These are phyloP conservation scores for Paratrypauchen microcephalus DNA, from an alignment of 2,797 vertebrate species.

Conservation along the genomic window DNA sequence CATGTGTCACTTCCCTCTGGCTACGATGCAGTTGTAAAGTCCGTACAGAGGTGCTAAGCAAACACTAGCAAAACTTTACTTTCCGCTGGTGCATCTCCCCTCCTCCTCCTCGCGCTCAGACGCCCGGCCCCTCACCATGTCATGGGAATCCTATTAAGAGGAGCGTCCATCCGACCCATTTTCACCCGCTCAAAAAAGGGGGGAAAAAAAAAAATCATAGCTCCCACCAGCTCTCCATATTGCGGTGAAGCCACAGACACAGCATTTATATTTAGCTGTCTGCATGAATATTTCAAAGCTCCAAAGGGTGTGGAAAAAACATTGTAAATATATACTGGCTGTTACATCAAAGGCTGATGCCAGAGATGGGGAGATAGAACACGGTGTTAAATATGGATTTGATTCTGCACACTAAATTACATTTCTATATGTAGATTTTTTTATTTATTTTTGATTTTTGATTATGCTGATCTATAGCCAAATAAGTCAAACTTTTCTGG, in stretches of 20 bases:
- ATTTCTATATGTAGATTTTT: slow-evolving; percentile 7
- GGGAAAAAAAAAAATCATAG: slow-evolving; percentile 24
- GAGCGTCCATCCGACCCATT: slow-evolving; percentile 41
- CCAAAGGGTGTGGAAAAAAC: slow-evolving; percentile 10
- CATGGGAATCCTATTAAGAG: slow-evolving; percentile 64
- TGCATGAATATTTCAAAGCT: slow-evolving; percentile 42
- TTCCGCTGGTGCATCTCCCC: not conserved
- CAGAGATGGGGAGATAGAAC: slow-evolving; percentile 19
- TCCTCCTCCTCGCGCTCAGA: slow-evolving; percentile 29
- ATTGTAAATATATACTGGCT: slow-evolving; percentile 18
- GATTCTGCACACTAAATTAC: slow-evolving; percentile 20
- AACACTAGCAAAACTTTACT: slow-evolving; percentile 51
- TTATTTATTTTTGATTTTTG: not conserved
- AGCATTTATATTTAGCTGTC: slow-evolving; percentile 20
- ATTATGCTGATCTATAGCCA: not conserved
- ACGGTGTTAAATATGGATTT: slow-evolving; percentile 32
- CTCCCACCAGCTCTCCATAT: slow-evolving; percentile 19
- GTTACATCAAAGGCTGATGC: slow-evolving; percentile 34
- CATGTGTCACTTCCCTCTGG: slow-evolving; percentile 56
- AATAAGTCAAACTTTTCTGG: slow-evolving; percentile 3
- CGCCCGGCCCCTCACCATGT: slow-evolving; percentile 46
- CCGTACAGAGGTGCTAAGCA: slow-evolving; percentile 59
- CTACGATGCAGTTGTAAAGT: slow-evolving; percentile 46
- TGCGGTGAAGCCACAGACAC: slow-evolving; percentile 21
- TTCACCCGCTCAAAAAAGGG: slow-evolving; percentile 23